These are phyloP conservation scores for Harpalus rufipes DNA, from an alignment of 2,888 invertebrate genomes.

Conservation along the genomic window DNA sequence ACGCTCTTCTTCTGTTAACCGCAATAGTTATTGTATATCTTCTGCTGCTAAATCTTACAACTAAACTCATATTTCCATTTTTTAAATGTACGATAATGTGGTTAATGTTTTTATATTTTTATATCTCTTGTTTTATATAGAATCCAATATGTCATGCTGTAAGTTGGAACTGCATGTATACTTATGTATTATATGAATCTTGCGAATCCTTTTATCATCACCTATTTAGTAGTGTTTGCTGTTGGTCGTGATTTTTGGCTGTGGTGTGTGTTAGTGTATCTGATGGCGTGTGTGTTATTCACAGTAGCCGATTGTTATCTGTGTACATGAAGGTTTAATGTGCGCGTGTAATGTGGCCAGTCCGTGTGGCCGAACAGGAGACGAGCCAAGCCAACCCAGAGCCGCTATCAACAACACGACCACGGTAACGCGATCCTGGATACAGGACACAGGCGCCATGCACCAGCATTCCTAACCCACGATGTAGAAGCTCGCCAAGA, in stretches of 20 bases:
- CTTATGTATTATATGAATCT: not conserved
- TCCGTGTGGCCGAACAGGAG: slow-evolving; percentile 51
- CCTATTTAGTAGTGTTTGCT: not conserved
- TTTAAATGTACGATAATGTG: too few species aligned
- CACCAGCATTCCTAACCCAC: not conserved
- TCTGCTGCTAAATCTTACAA: too few species aligned
- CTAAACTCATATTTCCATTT: too few species aligned
- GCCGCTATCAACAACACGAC: not conserved
- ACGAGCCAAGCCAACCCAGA: not conserved
- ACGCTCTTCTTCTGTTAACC: too few species aligned
- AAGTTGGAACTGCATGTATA: too few species aligned
- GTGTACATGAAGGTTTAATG: slow-evolving; percentile 61
- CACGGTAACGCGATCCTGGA: not conserved
- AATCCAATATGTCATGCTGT: too few species aligned
- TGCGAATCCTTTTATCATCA: not conserved
- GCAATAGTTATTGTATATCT: too few species aligned
- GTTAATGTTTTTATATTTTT: too few species aligned
- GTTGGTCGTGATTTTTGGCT: not conserved
- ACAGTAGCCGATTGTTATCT: slow-evolving; percentile 64
- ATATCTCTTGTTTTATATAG: too few species aligned
- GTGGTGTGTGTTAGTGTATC: slow-evolving; percentile 5
- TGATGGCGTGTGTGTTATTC: slow-evolving; percentile 57
- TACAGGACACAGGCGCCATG: not conserved
- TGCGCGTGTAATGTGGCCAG: slow-evolving; percentile 64
- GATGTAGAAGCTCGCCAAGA: not conserved